Base-by-base conservation (phyloP, 2,888 invertebrate genomes). In the Amorpha juglandis region DNA sequence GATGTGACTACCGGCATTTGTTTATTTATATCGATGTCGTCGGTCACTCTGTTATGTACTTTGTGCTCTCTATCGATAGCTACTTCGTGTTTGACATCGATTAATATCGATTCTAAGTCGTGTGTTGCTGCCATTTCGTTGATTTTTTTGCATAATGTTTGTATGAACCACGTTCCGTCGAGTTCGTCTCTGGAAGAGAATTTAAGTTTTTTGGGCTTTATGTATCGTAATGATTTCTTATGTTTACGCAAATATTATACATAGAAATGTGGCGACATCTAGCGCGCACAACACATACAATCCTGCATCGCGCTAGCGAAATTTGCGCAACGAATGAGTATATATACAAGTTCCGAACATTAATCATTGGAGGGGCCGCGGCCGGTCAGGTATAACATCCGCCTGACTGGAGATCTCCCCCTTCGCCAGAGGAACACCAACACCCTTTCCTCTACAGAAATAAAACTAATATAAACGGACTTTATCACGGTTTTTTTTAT, bases 91-190 rank as follows among this genome's bases (percentile, higher is more conserved):
- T 89, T 89, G 1, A 90, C 87, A 42, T 85, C 87, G 0, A 82
- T 87, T 42, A 90, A 72, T 11, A 92, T 92, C 0, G 89, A 81
- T 68, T 87, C 87, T 0, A 92, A 66, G 63, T 92, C 91, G 0
- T 79, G 72, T 0, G 75, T 77, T 0, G 72, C 45, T 0, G 88
- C 77, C 3, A 86, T 69, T 19, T 78, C 65, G 6, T 82, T 73
- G 27, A 92, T 89, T 69, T 88, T 86, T 9, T 71, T 74, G 71
- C 91, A 92, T 0, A 92, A 74, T 0, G 86, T 80, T 64, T 91
- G 92, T 12, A 92, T 86, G 68, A 91, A 87, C 92, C 91, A 92
- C 1, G 90, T 82, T 7, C 91, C 91, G 50, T 76, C n/a, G 0
- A 65, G 21, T 63, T 70, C 71, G 64, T 74, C 55, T 42, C 72